These are phyloP conservation scores for Thaumetopoea pityocampa DNA, from an alignment of 1,140 invertebrate species.

Conservation along the genomic window DNA sequence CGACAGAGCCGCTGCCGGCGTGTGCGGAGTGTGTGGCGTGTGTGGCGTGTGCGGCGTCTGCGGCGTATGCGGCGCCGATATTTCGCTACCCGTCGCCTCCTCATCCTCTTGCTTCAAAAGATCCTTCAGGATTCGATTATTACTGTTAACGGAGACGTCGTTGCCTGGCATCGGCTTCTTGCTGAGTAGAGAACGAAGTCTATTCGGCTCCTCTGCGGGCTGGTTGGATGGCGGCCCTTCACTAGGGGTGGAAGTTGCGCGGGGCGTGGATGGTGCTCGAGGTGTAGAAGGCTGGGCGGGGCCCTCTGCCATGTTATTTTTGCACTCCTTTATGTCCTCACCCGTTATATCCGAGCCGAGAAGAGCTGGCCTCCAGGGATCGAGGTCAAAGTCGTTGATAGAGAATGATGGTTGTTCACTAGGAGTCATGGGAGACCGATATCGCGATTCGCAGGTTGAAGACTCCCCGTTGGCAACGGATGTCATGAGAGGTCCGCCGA, in stretches of 20 bases:
- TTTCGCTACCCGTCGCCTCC: slow-evolving; percentile 77
- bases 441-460: slow-evolving; percentile 38
- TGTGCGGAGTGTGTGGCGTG: slow-evolving; percentile 71
- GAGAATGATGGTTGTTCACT: slow-evolving; percentile 44
- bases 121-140: slow-evolving; percentile 82
- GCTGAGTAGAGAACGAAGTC: slow-evolving; percentile 81
- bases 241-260: slow-evolving; percentile 21
- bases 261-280: slow-evolving; percentile 63
- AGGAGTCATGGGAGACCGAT: slow-evolving; percentile 44
- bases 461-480: slow-evolving; percentile 79
- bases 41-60: slow-evolving; percentile 57
- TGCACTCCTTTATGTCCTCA: slow-evolving; percentile 53
- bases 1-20: slow-evolving; percentile 72
- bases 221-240: slow-evolving; percentile 29
- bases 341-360: slow-evolving; percentile 47
- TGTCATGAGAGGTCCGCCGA: slow-evolving; percentile 81
- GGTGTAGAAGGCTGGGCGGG: slow-evolving; percentile 71
- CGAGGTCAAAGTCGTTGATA: slow-evolving; percentile 78
- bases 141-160: slow-evolving; percentile 47
- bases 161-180: slow-evolving; percentile 67
- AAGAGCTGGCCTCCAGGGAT: slow-evolving; percentile 56
- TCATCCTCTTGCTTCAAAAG: slow-evolving; percentile 90
- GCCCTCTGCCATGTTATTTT: slow-evolving; percentile 40
- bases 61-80: slow-evolving; percentile 58
- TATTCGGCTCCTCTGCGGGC: slow-evolving; percentile 77